These are phyloP conservation scores for Paedocypris micromegethes DNA, from an alignment of 2,797 vertebrate species.

Conservation along the genomic window DNA sequence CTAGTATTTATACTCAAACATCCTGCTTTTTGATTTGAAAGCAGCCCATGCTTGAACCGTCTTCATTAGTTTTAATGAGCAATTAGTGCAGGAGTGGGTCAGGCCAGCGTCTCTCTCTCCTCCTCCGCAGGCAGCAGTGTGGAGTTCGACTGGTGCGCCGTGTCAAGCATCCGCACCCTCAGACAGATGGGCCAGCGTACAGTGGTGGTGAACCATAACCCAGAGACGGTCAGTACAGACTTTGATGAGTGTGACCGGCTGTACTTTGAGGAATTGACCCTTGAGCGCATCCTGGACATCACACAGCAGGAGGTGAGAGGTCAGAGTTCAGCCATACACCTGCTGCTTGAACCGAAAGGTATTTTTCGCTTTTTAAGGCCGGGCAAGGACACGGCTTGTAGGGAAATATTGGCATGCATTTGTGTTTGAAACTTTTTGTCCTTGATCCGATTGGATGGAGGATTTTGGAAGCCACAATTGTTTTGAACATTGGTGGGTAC, in stretches of 20 bases:
- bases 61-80: slow-evolving; percentile 30
- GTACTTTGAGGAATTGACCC: slow-evolving; percentile 92
- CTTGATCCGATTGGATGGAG: too few species aligned
- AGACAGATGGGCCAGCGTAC: slow-evolving; percentile 84
- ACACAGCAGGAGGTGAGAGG: slow-evolving; percentile 85
- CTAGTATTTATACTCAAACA: not conserved
- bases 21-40: slow-evolving; percentile 1
- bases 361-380: not conserved
- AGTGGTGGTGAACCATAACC: slow-evolving; percentile 92
- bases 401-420: too few species aligned
- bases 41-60: not conserved
- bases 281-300: slow-evolving; percentile 92
- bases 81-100: slow-evolving; percentile 23
- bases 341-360: slow-evolving; percentile 10
- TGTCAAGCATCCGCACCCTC: slow-evolving; percentile 86
- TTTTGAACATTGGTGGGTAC: too few species aligned
- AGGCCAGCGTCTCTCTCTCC: slow-evolving; percentile 3
- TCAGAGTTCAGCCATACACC: slow-evolving; percentile 11
- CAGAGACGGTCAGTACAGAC: slow-evolving; percentile 94
- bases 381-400: slow-evolving; percentile 3
- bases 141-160: slow-evolving; percentile 96
- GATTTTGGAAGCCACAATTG: too few species aligned
- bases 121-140: slow-evolving; percentile 83
- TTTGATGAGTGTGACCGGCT: slow-evolving; percentile 96
- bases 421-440: too few species aligned